Evolutionary conservation across 2,113 vertebrate species (phyloP), one percentile per base, ranked within the genome.

Genomic region (Rissa tridactyla): DNA sequence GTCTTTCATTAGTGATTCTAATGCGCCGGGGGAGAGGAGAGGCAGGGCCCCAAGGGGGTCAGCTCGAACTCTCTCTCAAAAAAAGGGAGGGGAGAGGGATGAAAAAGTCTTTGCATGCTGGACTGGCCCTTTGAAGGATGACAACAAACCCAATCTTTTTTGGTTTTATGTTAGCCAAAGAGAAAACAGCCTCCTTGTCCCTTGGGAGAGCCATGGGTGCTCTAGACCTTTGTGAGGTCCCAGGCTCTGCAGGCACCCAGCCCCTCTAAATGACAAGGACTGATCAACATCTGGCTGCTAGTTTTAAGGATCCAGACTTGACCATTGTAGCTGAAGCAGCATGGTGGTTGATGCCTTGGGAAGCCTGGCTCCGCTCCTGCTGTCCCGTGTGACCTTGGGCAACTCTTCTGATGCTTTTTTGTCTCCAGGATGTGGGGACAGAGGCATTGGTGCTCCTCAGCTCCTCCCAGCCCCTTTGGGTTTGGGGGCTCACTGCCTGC

Each of bases 1-100:
- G 5, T 84, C 73, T 94, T 95, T 92, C 52, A 57, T 89, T 57
- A 72, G 38, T 68, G 84, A 85, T 69, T 61, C 47, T 84, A 64
- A 82, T 60, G 89, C 57, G 60, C 1, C 0, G 6, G 30, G 23
- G 25, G 55, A 77, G 57, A 65, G 51, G 69, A 71, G 64, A 88
- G 69, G 46, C 55, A 86, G 80, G 72, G 36, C 68, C 80, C 29
- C 72, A 58, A 15, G 46, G 51, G 62, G 69, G 47, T 92, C 93
- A 89, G 44, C 79, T 80, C 4, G 1, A 92, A 34, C 42, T 76
- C 13, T 79, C 40, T 70, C 26, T 88, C 36, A 27, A 36, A 82
- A 60, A 34, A 54, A 32, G 22, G 13, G 19, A 69, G 51, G 16
- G 8, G 34, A 72, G 46, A 70, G 54, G 76, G 61, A 66, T 70